These are phyloP conservation scores for Caenorhabditis angaria DNA, from an alignment of 2,888 invertebrate genomes.

Conservation along the genomic window DNA sequence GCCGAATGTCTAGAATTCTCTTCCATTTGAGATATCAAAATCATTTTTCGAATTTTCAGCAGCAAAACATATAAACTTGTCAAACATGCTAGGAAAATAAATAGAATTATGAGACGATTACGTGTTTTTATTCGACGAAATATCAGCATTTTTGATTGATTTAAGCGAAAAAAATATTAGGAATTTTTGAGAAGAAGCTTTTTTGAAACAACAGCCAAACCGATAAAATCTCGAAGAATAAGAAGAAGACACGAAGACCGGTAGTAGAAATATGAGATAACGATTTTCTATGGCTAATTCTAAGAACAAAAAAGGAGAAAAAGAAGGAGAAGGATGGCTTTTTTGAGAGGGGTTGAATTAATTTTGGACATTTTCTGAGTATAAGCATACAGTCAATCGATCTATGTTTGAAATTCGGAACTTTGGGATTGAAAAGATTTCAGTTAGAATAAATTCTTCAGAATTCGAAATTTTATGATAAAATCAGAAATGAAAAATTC, in stretches of 20 bases:
- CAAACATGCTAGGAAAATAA: constrained; percentile 29
- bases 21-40: constrained; percentile 35
- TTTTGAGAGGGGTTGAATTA: no score
- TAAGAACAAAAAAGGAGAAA: no score
- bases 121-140: constrained; percentile 9
- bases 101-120: constrained; percentile 31
- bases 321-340: no score
- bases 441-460: no score
- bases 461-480: no score
- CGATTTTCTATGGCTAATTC: no score
- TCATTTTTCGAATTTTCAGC: constrained; percentile 35
- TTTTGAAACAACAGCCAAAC: neutral
- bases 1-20: constrained; percentile 36
- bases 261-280: neutral
- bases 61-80: constrained; percentile 38
- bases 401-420: no score
- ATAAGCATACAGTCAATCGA: no score
- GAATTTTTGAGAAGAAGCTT: neutral
- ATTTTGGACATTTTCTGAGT: no score
- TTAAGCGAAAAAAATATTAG: no score
- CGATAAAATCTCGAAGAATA: neutral
- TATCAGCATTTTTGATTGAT: neutral
- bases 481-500: no score
- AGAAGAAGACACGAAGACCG: constrained; percentile 1
- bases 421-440: no score